Evolutionary conservation across 2,113 vertebrate species (phyloP).

Genomic region (Eulemur rufifrons): DNA sequence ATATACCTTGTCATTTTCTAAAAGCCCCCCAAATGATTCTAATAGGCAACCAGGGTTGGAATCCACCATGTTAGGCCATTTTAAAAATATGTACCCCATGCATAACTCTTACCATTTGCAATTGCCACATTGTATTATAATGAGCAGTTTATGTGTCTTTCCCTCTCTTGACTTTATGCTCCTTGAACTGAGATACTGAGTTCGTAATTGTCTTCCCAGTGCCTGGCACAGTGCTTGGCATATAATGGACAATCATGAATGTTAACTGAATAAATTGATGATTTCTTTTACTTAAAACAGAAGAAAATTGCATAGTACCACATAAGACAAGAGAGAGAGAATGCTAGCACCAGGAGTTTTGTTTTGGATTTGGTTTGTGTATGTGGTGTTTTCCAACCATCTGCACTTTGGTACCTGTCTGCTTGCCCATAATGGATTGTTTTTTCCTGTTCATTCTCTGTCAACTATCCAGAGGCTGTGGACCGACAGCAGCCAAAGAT

Average conservation of each 20-base stretch:
- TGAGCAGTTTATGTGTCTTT: not conserved
- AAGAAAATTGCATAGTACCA: not conserved
- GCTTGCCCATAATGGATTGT: not conserved
- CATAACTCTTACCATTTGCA: not conserved
- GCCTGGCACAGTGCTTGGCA: not conserved
- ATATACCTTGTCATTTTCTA: not conserved
- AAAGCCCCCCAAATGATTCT: not conserved
- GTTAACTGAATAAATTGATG: not conserved
- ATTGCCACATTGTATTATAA: not conserved
- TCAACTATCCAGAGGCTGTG: not conserved
- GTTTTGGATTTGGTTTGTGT: not conserved
- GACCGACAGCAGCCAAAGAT: conserved; percentile 20
- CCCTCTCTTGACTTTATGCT: not conserved
- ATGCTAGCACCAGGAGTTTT: not conserved
- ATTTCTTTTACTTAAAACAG: conserved; percentile 35
- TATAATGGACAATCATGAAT: not conserved
- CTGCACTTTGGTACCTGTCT: not conserved
- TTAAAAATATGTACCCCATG: not conserved
- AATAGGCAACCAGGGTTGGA: not conserved
- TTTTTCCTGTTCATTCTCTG: not conserved
- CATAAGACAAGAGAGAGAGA: not conserved
- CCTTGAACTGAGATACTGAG: not conserved
- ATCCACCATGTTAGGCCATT: not conserved
- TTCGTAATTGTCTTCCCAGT: not conserved
- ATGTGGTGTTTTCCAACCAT: not conserved